Evolutionary conservation across 92 coral and sea anemone species (phyloP), one percentile per base, ranked within the genome.

Genomic region (Epizoanthus illoricatus): DNA sequence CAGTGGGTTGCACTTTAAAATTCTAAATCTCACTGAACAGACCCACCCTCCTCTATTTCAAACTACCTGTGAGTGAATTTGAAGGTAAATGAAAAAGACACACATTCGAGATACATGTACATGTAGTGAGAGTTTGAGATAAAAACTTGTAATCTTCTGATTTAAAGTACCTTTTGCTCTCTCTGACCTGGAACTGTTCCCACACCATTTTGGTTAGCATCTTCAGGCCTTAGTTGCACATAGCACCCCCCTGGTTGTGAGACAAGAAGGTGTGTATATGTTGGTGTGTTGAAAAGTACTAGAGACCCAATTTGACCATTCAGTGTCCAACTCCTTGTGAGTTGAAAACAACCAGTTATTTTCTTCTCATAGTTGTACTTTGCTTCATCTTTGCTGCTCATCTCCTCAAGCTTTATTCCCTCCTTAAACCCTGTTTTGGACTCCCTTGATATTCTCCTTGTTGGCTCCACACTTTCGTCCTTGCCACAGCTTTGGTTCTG

Each of bases 241-340:
- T 89, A 93, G 33, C 90, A 81, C 13, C 98, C 98, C 4, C 99
- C 99, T 15, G 99, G 98, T 62, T 96, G 97, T 2, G 99, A 96
- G 5, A 94, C 99, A 41, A 96, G 87, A 10, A 96, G 87, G 58
- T 94, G 80, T 18, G 92, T 92, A 13, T 84, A 68, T 19, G 84
- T 81, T 13, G 71, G 85, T 60, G 84, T 87, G 75, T 91, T 85
- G 78, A 89, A 88, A 64, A 88, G 87, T 0, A 91, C 97, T 8
- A 96, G 84, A 18, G 99, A 90, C 9, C 93, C 91, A 43, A 96
- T 87, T 89, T 96, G 99, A 42, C 92, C 89, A 33, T 89, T 52
- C 21, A 93, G 72, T 5, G 93, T 92, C 98, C 96, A 96, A 17
- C 78, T 80, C 20, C 80, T 86, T 12, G 86, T 20, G 21, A 81